Conservation (phyloP, 2,113 vertebrate species). For the Percina caprodes region DNA sequence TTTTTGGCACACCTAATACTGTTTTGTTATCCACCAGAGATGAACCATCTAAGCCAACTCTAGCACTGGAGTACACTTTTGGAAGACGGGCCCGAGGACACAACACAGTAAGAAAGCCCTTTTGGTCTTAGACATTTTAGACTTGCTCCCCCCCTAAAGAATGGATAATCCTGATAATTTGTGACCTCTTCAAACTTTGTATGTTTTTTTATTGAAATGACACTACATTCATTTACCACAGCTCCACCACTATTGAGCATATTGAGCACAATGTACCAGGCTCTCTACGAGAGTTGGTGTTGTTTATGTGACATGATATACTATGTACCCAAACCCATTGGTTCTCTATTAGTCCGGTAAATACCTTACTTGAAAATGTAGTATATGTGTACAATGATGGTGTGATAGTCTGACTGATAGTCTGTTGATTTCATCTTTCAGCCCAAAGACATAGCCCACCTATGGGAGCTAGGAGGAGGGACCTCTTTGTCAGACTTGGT, state of each 20-base stretch:
- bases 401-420: neutral
- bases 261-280: neutral
- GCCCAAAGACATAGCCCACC: slow-evolving; percentile 95
- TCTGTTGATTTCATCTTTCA: slow-evolving; percentile 67
- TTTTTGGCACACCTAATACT: neutral
- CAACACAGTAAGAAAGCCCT: slow-evolving; percentile 85
- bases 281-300: neutral
- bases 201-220: neutral
- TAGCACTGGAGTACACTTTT: slow-evolving; percentile 96
- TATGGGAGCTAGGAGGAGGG: slow-evolving; percentile 97
- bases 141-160: neutral
- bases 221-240: neutral
- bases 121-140: fast-evolving
- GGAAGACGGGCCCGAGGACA: slow-evolving; percentile 91
- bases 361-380: neutral
- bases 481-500: slow-evolving; percentile 92
- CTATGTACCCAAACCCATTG: neutral
- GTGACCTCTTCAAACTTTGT: neutral
- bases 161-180: neutral
- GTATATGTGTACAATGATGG: neutral
- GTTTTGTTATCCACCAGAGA: slow-evolving; percentile 86
- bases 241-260: neutral
- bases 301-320: too few relatives aligned
- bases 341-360: neutral
- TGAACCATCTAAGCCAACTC: slow-evolving; percentile 91